A percentile compares a stretch with the other conserved stretches of the same genome.
These are phyloP conservation scores for Drosophila sproati DNA, from an alignment of 1,140 invertebrate genomes.

Conservation along the genomic window DNA sequence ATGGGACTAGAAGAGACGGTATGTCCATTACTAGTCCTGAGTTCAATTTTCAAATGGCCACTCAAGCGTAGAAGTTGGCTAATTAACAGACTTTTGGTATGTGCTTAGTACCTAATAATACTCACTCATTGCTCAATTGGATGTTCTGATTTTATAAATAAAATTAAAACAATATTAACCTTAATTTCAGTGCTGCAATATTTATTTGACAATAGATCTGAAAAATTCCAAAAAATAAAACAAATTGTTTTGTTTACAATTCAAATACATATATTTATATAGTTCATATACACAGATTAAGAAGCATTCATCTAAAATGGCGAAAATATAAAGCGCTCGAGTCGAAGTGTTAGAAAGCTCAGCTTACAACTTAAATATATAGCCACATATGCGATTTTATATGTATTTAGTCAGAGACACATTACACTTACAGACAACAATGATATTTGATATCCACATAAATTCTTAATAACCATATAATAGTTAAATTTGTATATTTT, in stretches of 20 bases:
- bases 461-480: constrained; percentile 65
- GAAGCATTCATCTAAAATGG: constrained; percentile 61
- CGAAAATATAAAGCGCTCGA: constrained; percentile 36
- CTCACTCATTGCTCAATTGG: constrained; percentile 8
- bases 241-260: constrained; percentile 8
- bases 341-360: constrained; percentile 44
- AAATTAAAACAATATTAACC: background rate
- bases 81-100: constrained; percentile 48
- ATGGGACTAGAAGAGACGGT: background rate
- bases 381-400: constrained; percentile 19
- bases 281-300: constrained; percentile 64
- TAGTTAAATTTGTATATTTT: constrained; percentile 6
- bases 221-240: background rate
- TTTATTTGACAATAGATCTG: background rate
- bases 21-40: background rate
- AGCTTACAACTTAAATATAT: constrained; percentile 43
- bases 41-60: constrained; percentile 14
- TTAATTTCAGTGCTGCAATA: background rate
- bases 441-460: constrained; percentile 81
- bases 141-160: background rate
- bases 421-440: constrained; percentile 77
- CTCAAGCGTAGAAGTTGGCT: constrained; percentile 55
- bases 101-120: constrained; percentile 9
- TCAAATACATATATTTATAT: constrained; percentile 42
- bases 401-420: constrained; percentile 37